phyloP scores from a whole-genome alignment of 2,797 vertebrate species.

The Acanthurus lineatus region DNA sequence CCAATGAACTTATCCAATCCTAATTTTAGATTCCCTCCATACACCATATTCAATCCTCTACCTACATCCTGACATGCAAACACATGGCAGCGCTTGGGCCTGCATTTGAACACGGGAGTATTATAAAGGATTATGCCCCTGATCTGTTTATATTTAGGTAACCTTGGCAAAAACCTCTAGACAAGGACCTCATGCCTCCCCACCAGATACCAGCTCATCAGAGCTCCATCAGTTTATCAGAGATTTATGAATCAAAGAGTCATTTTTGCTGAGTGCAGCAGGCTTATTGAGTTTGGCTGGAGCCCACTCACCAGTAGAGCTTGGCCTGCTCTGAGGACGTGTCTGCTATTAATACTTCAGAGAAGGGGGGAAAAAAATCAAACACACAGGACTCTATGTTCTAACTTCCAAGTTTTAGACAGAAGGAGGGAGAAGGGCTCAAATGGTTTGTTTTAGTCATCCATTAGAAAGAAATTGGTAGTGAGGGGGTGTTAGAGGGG shows the following conservation, averaged over 20 bases:
- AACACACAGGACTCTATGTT: slow-evolving; percentile 73
- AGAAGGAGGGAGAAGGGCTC: slow-evolving; percentile 26
- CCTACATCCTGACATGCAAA: slow-evolving; percentile 14
- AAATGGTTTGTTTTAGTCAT: slow-evolving; percentile 56
- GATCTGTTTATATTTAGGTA: slow-evolving; percentile 72
- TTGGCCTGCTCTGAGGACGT: slow-evolving; percentile 57
- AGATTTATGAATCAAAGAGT: slow-evolving; percentile 48
- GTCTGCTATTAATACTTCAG: slow-evolving; percentile 73
- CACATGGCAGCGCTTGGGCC: slow-evolving; percentile 14
- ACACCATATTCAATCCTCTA: slow-evolving; percentile 22
- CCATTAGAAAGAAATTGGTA: slow-evolving; percentile 25
- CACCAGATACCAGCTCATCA: slow-evolving; percentile 44
- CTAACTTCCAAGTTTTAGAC: slow-evolving; percentile 49
- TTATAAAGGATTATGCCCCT: slow-evolving; percentile 63
- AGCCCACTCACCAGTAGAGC: slow-evolving; percentile 50
- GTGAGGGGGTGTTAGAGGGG: neutral
- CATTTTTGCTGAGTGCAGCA: slow-evolving; percentile 59
- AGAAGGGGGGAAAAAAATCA: slow-evolving; percentile 24
- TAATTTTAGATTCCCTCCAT: slow-evolving; percentile 27
- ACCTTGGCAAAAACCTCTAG: slow-evolving; percentile 58
- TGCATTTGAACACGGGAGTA: slow-evolving; percentile 38
- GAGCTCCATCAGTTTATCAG: slow-evolving; percentile 46
- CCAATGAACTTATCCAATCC: slow-evolving; percentile 7
- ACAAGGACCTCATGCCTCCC: slow-evolving; percentile 27
- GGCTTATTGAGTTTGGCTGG: slow-evolving; percentile 67